Conservation (phyloP, 2,797 vertebrate species). For the Delichon dasypus region DNA sequence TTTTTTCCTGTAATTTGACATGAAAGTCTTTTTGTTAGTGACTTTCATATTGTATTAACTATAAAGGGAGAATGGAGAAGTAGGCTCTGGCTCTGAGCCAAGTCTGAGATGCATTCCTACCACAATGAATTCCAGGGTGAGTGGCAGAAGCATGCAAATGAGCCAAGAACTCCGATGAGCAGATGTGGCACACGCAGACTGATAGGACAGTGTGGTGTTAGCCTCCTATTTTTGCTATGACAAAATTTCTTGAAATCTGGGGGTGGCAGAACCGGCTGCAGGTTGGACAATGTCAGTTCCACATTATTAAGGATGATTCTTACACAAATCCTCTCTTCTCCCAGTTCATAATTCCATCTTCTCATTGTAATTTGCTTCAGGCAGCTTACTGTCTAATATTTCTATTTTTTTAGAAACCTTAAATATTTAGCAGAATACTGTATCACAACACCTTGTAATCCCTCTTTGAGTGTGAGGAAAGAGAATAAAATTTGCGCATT, state of each 20-base stretch:
- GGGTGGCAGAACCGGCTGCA: neutral
- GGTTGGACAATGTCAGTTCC: neutral
- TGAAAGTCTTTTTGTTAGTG: conserved; percentile 60
- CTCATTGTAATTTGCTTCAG: neutral
- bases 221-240: neutral
- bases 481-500: neutral
- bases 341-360: neutral
- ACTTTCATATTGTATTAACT: conserved; percentile 60
- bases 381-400: neutral
- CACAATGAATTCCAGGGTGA: conserved; percentile 31
- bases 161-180: neutral
- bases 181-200: neutral
- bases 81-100: conserved; percentile 44
- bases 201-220: neutral
- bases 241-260: neutral
- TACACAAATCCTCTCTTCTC: conserved; percentile 17
- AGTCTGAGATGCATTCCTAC: neutral
- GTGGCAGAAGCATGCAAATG: conserved; percentile 29
- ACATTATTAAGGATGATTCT: neutral
- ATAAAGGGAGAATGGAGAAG: conserved; percentile 28
- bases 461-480: neutral
- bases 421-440: neutral
- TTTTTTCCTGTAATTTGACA: conserved; percentile 51
- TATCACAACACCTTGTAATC: neutral
- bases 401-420: neutral